These are phyloP conservation scores for Neopelma chrysocephalum DNA, from an alignment of 2,797 vertebrate species.

Conservation along the genomic window DNA sequence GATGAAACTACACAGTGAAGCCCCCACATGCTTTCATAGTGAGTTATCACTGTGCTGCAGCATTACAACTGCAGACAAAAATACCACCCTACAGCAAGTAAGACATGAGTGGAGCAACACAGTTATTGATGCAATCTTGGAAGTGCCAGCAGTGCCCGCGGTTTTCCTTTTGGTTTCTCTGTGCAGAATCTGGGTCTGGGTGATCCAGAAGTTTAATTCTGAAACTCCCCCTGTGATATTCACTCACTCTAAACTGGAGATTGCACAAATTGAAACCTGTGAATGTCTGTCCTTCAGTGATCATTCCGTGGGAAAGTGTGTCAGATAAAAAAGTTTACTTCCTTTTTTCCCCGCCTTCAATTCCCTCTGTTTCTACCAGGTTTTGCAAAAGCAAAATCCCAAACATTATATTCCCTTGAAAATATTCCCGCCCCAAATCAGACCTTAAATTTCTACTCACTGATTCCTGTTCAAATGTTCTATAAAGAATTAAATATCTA, in stretches of 20 bases:
- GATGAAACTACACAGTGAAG: not conserved
- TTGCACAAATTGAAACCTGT: not conserved
- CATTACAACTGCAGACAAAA: not conserved
- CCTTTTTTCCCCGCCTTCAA: not conserved
- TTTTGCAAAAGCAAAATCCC: not conserved
- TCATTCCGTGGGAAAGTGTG: not conserved
- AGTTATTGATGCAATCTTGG: not conserved
- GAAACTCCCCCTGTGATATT: not conserved
- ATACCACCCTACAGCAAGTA: not conserved
- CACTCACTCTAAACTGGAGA: not conserved
- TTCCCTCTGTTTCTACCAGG: not conserved
- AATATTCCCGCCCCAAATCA: not conserved
- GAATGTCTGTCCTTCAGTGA: rapidly evolving
- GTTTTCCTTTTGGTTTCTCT: constrained; percentile 35
- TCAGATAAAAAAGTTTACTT: not conserved
- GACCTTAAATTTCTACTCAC: not conserved
- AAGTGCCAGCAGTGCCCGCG: not conserved
- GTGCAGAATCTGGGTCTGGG: not conserved
- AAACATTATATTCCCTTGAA: not conserved
- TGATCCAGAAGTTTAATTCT: not conserved
- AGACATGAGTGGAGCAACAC: not conserved
- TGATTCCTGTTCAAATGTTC: not conserved
- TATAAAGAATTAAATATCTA: not conserved
- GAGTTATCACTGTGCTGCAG: not conserved
- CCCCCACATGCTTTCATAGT: not conserved